Percentiles rank a stretch among this genome's conserved stretches.
Evolutionary conservation across 2,888 invertebrate species (phyloP).

Genomic region (Euplexia lucipara): DNA sequence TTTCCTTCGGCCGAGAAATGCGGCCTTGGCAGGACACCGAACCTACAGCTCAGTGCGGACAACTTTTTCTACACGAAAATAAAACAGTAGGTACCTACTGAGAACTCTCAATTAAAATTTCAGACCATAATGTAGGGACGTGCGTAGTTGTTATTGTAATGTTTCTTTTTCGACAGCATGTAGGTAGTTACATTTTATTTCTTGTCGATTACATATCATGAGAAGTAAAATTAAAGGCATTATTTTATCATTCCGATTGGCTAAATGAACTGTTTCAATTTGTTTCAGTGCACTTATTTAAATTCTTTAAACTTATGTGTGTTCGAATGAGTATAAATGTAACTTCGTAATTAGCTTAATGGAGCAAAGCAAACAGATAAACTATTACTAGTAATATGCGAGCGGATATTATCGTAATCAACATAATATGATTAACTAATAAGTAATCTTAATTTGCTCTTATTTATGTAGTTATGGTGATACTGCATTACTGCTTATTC

Average conservation of each 20-base stretch:
- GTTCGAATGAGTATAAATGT: neutral
- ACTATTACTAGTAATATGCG: neutral
- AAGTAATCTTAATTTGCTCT: neutral
- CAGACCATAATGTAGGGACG: conserved; percentile 31
- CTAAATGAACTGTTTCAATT: conserved; percentile 26
- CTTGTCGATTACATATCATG: conserved; percentile 23
- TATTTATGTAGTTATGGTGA: neutral
- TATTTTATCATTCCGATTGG: conserved; percentile 24
- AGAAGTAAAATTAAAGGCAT: conserved; percentile 18
- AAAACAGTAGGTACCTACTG: conserved; percentile 42
- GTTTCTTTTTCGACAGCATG: conserved; percentile 25
- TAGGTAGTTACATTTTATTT: conserved; percentile 7
- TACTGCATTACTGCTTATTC: neutral
- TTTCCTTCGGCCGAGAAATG: conserved; percentile 83
- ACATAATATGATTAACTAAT: neutral
- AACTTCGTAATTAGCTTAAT: conserved; percentile 15
- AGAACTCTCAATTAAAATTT: conserved; percentile 62
- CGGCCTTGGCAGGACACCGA: conserved; percentile 84
- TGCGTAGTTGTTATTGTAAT: conserved; percentile 16
- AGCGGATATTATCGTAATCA: conserved; percentile 1
- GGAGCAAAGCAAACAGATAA: neutral
- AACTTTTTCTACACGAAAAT: conserved; percentile 74
- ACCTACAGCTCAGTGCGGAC: conserved; percentile 72
- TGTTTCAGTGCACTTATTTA: conserved; percentile 15
- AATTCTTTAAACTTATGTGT: conserved; percentile 20